Base-by-base conservation (phyloP, 1,140 invertebrate species). In the Steinernema khuongi region DNA sequence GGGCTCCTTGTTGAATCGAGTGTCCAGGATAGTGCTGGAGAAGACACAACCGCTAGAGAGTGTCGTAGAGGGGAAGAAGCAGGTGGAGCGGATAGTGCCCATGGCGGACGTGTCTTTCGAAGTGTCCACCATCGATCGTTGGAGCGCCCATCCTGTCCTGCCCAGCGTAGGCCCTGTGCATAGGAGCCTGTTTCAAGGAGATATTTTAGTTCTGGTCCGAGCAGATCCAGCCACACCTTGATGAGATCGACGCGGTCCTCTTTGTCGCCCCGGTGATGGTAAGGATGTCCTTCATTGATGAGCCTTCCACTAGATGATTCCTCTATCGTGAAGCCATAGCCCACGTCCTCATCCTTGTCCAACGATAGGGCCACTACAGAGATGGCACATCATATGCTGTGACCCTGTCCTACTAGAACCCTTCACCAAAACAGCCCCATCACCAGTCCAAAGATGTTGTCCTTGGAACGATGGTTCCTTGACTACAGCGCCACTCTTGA, bases 131-230 rank as follows among this genome's bases (percentile, higher is more conserved):
- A 26, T 79, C 17, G 30, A 41, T 22, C 31, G 33, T 28, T 66
- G 76, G 60, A 67, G 68, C 29, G 19, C 31, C 19, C 79, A 78
- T 68, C 66, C 67, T 22, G 67, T 41, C 17, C 41, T 78, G n/a
- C 30, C 69, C 26, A 29, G 74, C 11, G 77, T 78, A 22, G n/a
- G 77, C 67, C 11, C 22, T 67, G 14, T 43, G 11, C 67, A 50
- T 66, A 1, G 18, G 7, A 4, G 0, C 31, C n/a, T n/a, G 29
- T 22, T 14, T 41, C 14, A 1, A n/a, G 1, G 0, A 14, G 11
- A 22, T 29, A 26, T 77, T 78, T 70, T 29, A 78, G 77, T 73
- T 69, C 41, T 78, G 76, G 71, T 18, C 77, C 1, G 70, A 79
- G 33, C 72, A 67, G n/a, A 68, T 78, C 19, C 29, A 30, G 26